phyloP scores from a whole-genome alignment of 2,888 invertebrate species.

The Entomobrya multifasciata region DNA sequence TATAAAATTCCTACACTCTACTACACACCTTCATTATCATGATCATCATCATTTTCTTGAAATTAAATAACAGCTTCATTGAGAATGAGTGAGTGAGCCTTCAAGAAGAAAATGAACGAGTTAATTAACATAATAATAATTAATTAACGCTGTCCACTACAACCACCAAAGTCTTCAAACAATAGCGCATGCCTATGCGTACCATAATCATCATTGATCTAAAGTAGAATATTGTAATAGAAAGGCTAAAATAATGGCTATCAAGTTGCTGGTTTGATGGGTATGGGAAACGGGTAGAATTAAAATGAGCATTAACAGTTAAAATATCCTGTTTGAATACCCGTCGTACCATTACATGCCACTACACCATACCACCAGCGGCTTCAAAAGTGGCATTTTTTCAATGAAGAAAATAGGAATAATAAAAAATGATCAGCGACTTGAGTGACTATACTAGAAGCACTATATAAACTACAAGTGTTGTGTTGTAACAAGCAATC shows the following conservation, averaged over 20 bases:
- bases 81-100: constrained; percentile 42
- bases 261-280: neutral
- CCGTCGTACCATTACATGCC: too few species aligned
- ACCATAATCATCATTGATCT: neutral
- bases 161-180: neutral
- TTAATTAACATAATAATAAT: constrained; percentile 70
- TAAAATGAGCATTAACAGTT: too few species aligned
- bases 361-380: constrained; percentile 27
- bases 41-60: constrained; percentile 15
- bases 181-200: neutral
- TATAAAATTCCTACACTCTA: constrained; percentile 38
- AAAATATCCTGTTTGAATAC: constrained; percentile 46
- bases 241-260: constrained; percentile 13
- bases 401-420: too few species aligned
- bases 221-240: constrained; percentile 30
- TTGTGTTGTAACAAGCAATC: too few species aligned
- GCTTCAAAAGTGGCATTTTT: constrained; percentile 11
- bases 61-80: constrained; percentile 52
- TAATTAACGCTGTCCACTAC: constrained; percentile 61
- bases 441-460: too few species aligned
- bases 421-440: too few species aligned
- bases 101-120: constrained; percentile 55
- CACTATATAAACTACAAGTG: too few species aligned
- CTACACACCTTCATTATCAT: constrained; percentile 44
- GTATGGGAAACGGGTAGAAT: constrained; percentile 43